Evolutionary conservation across 2,797 vertebrate genomes (phyloP).

Genomic region (Forpus xanthops): DNA sequence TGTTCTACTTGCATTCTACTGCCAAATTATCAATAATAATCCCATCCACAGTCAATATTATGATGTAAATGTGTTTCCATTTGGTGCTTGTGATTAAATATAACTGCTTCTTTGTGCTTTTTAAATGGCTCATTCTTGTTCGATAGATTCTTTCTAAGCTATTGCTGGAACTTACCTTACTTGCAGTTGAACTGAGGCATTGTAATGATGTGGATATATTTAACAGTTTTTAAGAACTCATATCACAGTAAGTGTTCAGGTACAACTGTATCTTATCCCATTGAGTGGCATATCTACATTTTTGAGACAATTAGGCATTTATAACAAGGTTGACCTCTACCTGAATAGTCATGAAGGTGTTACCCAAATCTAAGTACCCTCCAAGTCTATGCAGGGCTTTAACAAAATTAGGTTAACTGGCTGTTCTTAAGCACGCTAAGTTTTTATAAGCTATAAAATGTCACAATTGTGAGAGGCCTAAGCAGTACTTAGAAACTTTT

Average conservation of each 20-base stretch:
- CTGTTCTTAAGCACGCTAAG: background rate
- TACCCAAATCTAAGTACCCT: background rate
- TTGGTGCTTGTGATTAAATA: slow-evolving; percentile 30
- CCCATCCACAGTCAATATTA: slow-evolving; percentile 65
- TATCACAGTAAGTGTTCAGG: background rate
- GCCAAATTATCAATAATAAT: slow-evolving; percentile 63
- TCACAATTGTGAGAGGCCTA: background rate
- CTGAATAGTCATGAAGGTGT: background rate
- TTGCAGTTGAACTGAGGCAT: background rate
- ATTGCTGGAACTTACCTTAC: background rate
- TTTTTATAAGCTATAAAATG: background rate
- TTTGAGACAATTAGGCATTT: background rate
- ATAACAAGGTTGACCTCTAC: background rate
- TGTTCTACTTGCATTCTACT: slow-evolving; percentile 19
- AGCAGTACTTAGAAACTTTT: background rate
- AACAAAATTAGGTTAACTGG: background rate
- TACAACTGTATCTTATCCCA: background rate
- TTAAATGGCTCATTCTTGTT: background rate
- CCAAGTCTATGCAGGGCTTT: background rate
- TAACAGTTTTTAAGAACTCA: background rate
- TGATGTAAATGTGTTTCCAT: slow-evolving; percentile 41
- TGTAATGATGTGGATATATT: background rate
- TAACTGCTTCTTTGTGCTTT: background rate
- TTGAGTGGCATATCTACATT: background rate
- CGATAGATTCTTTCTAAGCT: background rate